phyloP scores from a whole-genome alignment of 2,888 invertebrate genomes.

The Phymatocera aterrima region DNA sequence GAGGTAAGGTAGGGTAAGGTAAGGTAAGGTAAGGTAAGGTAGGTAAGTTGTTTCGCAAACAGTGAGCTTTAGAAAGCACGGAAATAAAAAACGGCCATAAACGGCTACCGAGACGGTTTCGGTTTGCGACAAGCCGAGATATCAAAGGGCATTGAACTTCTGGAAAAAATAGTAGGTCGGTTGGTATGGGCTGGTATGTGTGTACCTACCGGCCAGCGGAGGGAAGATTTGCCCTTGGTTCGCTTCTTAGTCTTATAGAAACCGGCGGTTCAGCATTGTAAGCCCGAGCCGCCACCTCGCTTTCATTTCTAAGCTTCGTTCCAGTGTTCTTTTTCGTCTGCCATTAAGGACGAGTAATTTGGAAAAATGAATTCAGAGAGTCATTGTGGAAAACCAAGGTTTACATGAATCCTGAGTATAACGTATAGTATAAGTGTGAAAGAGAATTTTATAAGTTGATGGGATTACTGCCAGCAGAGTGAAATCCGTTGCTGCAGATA shows the following conservation, averaged over 20 bases:
- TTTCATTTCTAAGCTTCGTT: background rate
- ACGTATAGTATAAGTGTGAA: too few species aligned
- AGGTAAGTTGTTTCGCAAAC: constrained; percentile 26
- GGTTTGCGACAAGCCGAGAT: constrained; percentile 6
- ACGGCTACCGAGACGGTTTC: constrained; percentile 1
- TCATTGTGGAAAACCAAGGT: too few species aligned
- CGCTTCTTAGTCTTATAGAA: background rate
- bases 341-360: too few species aligned
- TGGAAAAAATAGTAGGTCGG: background rate
- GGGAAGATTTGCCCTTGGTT: constrained; percentile 11
- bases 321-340: background rate
- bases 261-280: background rate
- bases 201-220: background rate
- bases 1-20: too few species aligned
- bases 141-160: constrained; percentile 36
- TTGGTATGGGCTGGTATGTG: too few species aligned
- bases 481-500: too few species aligned
- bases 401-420: too few species aligned
- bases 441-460: too few species aligned
- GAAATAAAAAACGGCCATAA: constrained; percentile 18
- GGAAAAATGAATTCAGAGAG: too few species aligned
- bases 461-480: too few species aligned
- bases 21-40: background rate
- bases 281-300: background rate
- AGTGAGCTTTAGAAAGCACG: constrained; percentile 7